Conservation (phyloP, 2,797 vertebrate species). For the Diglossa cyanea region DNA sequence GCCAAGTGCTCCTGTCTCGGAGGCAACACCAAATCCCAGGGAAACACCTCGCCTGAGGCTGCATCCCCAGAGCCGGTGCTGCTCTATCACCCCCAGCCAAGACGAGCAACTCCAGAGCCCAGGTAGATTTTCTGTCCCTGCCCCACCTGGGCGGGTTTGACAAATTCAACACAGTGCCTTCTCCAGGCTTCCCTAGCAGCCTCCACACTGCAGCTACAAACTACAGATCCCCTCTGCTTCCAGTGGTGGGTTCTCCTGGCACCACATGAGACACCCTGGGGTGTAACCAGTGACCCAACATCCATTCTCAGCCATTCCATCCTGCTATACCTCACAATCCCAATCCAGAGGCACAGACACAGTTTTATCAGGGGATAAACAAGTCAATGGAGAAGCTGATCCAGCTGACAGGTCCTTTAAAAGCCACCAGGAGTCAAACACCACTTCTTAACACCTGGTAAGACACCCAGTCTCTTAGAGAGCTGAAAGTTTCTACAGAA, state of each 20-base stretch:
- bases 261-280: fast-evolving
- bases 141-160: background rate
- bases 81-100: background rate
- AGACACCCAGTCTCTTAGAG: background rate
- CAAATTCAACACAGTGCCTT: background rate
- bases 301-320: background rate
- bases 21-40: background rate
- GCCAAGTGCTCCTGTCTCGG: background rate
- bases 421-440: background rate
- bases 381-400: background rate
- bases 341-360: background rate
- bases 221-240: background rate
- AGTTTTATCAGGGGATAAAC: background rate
- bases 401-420: background rate
- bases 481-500: background rate
- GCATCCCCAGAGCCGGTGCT: background rate
- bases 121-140: background rate
- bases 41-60: background rate
- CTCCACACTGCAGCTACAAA: background rate
- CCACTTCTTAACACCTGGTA: background rate
- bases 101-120: background rate
- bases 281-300: background rate
- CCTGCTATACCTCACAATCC: background rate
- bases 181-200: background rate
- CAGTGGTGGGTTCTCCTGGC: background rate